Base-by-base conservation (phyloP, 2,888 invertebrate genomes). In the Pseudanteris insignis region DNA sequence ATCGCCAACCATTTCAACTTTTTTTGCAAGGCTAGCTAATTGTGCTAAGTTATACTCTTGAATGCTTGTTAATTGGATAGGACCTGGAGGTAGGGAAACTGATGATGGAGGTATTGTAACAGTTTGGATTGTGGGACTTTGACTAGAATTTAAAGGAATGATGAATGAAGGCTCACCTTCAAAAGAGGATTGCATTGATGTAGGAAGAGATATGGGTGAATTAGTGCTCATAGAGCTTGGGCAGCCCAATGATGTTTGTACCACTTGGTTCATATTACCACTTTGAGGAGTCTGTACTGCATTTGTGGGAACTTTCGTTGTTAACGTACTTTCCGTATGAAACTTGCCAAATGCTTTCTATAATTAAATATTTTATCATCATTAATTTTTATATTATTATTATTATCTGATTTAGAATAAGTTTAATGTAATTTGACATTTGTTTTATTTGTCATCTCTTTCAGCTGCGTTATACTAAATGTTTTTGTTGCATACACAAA, bases 21-120 rank as follows among this genome's bases (percentile, higher is more conserved):
- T 89, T 76, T 90, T 91, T 1, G 90, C 91, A 67, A 93, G 84
- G 71, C 89, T 91, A 32, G 92, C 92, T 74, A 93, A 80, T 77
- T 91, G 91, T 66, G 91, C 90, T 69, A 93, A 81, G 81, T 93
- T 93, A 75, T 92, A 93, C 81, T 93, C 92, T 59, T 91, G 90
- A 82, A 92, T 91, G 69, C 90, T 90, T 7, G 88, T 83, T 51
- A 86, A 83, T 58, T 83, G 82, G 13, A 84, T 81, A 18, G 80
- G 69, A 64, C 80, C 75, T 68, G 81, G 77, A 24, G 80, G 75
- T 40, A 82, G 77, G 48, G 81, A 75, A 32, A 70, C 75, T 13
- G 75, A 50, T 12, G 65, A 69, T 32, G 79, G 74, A 34, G 77
- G 74, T 48, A 81, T 70, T 73, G 81, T 64, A 76, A 74, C 72